These are phyloP conservation scores for Epizoanthus fatuus DNA, from an alignment of 92 coral and sea anemone species.

Conservation along the genomic window DNA sequence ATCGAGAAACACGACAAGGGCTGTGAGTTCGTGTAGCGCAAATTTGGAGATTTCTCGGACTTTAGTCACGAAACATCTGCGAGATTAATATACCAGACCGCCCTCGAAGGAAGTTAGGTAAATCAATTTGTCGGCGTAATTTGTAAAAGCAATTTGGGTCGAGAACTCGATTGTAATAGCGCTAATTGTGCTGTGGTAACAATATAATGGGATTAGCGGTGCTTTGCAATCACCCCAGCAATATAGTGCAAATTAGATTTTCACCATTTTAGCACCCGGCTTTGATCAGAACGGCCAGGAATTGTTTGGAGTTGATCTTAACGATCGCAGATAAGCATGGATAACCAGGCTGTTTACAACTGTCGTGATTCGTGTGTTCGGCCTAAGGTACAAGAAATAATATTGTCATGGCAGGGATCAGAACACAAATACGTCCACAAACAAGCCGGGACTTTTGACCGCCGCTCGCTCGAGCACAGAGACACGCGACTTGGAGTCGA, in stretches of 20 bases:
- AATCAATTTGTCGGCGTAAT: constrained; percentile 44
- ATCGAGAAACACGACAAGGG: too few species aligned
- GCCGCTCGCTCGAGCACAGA: not conserved
- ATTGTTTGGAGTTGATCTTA: not conserved
- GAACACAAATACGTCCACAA: not conserved
- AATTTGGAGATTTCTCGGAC: constrained; percentile 3
- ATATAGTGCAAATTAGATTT: constrained; percentile 18
- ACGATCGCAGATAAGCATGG: not conserved
- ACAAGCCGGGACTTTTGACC: not conserved
- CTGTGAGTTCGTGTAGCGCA: not conserved
- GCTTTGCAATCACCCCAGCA: constrained; percentile 1
- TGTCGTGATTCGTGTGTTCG: not conserved
- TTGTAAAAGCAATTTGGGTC: constrained; percentile 33
- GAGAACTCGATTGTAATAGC: constrained; percentile 18
- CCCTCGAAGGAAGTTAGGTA: constrained; percentile 31
- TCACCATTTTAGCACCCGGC: constrained; percentile 27
- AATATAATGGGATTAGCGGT: constrained; percentile 20
- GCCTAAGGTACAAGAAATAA: constrained; percentile 9
- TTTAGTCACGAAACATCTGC: constrained; percentile 22
- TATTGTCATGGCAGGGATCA: constrained; percentile 33
- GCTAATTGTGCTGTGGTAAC: constrained; percentile 15
- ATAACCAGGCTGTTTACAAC: not conserved
- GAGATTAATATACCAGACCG: constrained; percentile 9
- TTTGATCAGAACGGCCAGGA: not conserved
- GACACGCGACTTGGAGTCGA: constrained; percentile 1